Conservation (phyloP, 2,113 vertebrate genomes). For the Lasiurus cinereus region DNA sequence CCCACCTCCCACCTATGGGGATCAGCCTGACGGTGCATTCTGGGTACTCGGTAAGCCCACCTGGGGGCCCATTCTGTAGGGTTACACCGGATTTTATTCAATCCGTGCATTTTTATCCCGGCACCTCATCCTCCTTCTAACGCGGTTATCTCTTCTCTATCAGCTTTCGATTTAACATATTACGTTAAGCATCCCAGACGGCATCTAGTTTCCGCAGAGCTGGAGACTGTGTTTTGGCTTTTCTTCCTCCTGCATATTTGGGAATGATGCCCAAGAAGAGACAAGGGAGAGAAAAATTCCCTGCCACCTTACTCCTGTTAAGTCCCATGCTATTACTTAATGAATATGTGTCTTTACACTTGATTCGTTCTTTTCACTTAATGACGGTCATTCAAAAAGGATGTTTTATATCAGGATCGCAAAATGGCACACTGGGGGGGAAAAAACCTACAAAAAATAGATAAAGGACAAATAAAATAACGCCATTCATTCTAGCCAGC, state of each 20-base stretch:
- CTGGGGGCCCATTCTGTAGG: rapidly evolving
- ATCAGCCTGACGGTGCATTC: not conserved
- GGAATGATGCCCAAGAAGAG: not conserved
- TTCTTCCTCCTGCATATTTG: not conserved
- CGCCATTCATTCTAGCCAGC: not conserved
- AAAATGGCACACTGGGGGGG: not conserved
- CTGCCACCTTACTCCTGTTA: not conserved
- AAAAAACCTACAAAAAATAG: not conserved
- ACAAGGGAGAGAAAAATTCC: not conserved
- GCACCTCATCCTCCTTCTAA: not conserved
- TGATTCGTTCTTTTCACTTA: slow-evolving; percentile 27
- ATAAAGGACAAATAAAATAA: not conserved
- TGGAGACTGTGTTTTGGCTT: not conserved
- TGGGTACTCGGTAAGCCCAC: not conserved
- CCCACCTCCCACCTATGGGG: not conserved
- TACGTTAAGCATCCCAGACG: not conserved
- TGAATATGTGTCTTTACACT: not conserved
- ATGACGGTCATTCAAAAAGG: not conserved
- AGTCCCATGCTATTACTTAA: not conserved
- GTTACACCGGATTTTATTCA: not conserved
- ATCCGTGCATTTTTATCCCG: not conserved
- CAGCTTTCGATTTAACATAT: not conserved
- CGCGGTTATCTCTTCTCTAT: not conserved
- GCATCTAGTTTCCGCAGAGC: not conserved
- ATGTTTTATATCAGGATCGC: not conserved